Evolutionary conservation across 2,797 vertebrate species (phyloP).

Genomic region (Gallinago stenura): DNA sequence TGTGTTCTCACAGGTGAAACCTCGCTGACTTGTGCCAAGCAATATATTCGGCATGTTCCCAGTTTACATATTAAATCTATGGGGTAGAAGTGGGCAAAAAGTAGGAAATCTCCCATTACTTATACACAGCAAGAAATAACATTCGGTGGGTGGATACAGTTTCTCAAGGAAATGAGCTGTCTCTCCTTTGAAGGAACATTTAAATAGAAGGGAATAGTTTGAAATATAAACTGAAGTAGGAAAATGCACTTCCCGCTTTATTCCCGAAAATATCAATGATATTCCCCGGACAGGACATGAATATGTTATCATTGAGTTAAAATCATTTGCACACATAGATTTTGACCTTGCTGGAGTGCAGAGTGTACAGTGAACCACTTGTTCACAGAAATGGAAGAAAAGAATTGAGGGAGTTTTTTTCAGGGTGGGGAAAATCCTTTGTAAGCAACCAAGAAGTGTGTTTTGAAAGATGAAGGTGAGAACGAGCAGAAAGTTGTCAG

Average conservation of each 20-base stretch:
- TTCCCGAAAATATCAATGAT: conserved; percentile 39
- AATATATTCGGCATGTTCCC: conserved; percentile 61
- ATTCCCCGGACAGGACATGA: conserved; percentile 18
- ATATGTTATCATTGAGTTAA: conserved; percentile 15
- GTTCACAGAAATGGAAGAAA: conserved; percentile 28
- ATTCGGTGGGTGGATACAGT: conserved; percentile 38
- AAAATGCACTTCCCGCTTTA: conserved; percentile 48
- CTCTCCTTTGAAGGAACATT: conserved; percentile 62
- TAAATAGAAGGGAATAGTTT: conserved; percentile 59
- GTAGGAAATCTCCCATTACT: conserved; percentile 76
- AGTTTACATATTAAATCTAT: conserved; percentile 73
- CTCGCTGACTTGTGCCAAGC: conserved; percentile 68
- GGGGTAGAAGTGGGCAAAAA: conserved; percentile 56
- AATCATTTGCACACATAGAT: conserved; percentile 13
- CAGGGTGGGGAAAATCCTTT: neutral
- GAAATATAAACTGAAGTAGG: conserved; percentile 65
- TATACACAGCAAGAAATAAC: conserved; percentile 40
- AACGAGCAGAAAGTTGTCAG: neutral
- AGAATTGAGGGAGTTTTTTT: neutral
- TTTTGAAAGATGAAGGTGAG: conserved; percentile 16
- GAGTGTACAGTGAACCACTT: conserved; percentile 26
- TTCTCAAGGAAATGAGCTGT: conserved; percentile 74
- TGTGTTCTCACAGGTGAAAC: conserved; percentile 69
- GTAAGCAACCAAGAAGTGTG: neutral
- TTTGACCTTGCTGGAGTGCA: neutral